Base-by-base conservation (phyloP, 2,113 vertebrate genomes). In the Etheostoma spectabile region DNA sequence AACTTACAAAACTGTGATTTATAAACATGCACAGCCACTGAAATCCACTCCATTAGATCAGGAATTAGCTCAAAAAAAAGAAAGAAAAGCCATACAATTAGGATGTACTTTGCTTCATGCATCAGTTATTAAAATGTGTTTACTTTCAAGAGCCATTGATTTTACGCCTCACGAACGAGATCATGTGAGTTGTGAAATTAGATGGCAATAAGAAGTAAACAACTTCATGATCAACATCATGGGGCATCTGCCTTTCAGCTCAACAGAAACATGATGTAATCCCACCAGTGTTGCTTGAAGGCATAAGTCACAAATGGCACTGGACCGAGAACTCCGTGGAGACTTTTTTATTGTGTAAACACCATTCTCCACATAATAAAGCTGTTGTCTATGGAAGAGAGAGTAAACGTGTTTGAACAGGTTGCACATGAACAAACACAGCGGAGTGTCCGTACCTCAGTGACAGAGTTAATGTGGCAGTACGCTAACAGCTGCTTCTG, bases 401-500 rank as follows among this genome's bases (percentile, higher is more conserved):
- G 24, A 42, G 57, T 3, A 0, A 15, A 45, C 13, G 4, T 12
- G 46, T 52, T 60, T 72, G 52, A 74, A 21, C 52, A 53, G 18
- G 24, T 8, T 24, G 45, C 5, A 52, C 6, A 27, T 55, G 0
- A 49, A 49, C 42, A 11, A 15, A 35, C 30, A 14, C 27, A 12
- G n/a, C 13, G 6, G 14, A 24, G 18, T 1, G 35, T 21, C 15
- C 87, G 6, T 68, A 99, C 98, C 96, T 99, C 97, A 16, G 95
- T 97, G 71, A 98, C 95, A 24, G 93, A 95, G 93, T 97, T 99
- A 67, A 97, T 97, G 88, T 99, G 98, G 79, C 98, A 99, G 91
- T 97, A 99, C 1, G 98, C 98, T 68, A 99, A 86, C 35, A 99
- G 93, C 19, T 99, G 98, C 77, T 99, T 99, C 94, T 99, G 98